phyloP scores from a whole-genome alignment of 2,113 vertebrate genomes.

The Brachyhypopomus occidentalis region DNA sequence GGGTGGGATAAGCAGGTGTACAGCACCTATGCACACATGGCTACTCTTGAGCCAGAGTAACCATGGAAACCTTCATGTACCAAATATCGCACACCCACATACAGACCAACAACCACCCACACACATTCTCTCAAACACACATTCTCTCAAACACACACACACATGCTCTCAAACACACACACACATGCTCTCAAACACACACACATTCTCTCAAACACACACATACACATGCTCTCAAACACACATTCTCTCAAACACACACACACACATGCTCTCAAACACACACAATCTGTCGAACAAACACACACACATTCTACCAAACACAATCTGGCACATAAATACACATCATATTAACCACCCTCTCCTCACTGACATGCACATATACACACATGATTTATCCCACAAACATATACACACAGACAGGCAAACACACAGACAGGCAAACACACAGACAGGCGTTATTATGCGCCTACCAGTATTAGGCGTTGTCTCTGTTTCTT shows the following conservation, averaged over 20 bases:
- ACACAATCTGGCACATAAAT: too few relatives aligned
- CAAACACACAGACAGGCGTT: too few relatives aligned
- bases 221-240: too few relatives aligned
- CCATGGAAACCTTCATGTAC: background rate
- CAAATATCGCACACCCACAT: too few relatives aligned
- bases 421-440: background rate
- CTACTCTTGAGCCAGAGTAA: background rate
- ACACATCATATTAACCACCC: too few relatives aligned
- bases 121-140: background rate
- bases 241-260: background rate
- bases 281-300: conserved; percentile 33
- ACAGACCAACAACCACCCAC: background rate
- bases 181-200: background rate
- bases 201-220: background rate
- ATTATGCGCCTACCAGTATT: conserved; percentile 67
- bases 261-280: too few relatives aligned
- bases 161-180: too few relatives aligned
- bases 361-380: too few relatives aligned
- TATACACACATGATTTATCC: too few relatives aligned
- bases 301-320: background rate
- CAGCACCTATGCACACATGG: background rate
- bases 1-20: background rate
- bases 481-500: conserved; percentile 74
- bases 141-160: too few relatives aligned
- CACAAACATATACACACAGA: background rate